A percentile compares a stretch with the other conserved stretches of the same genome.
phyloP scores from a whole-genome alignment of 2,113 vertebrate species.

The Lanius ludovicianus region DNA sequence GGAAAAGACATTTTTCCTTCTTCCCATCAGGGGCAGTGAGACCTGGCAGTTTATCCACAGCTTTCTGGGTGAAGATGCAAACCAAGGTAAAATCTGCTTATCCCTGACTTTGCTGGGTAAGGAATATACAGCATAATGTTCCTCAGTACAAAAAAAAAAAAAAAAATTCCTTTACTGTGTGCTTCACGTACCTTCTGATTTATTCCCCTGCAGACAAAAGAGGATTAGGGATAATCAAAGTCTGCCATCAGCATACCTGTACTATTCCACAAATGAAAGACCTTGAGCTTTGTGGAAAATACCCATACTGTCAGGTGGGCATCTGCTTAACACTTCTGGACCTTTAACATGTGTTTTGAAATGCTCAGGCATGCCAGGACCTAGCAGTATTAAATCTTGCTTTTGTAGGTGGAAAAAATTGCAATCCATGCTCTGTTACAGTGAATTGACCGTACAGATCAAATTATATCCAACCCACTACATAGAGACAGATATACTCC shows the following conservation, averaged over 20 bases:
- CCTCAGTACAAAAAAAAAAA: neutral
- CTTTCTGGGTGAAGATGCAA: neutral
- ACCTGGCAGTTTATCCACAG: neutral
- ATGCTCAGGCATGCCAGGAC: neutral
- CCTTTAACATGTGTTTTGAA: neutral
- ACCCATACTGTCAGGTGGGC: neutral
- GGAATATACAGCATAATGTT: neutral
- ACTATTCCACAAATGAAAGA: conserved; percentile 2
- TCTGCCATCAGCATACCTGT: neutral
- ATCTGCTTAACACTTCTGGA: neutral
- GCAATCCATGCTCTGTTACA: neutral
- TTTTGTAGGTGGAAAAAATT: conserved; percentile 21
- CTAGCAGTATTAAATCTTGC: neutral
- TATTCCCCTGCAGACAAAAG: conserved; percentile 15
- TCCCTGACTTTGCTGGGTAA: neutral
- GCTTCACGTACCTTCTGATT: neutral
- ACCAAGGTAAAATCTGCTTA: conserved; percentile 8
- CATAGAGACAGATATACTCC: neutral
- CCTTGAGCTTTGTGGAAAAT: conserved; percentile 16
- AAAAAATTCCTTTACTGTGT: neutral
- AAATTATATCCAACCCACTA: neutral
- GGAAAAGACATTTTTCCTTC: conserved; percentile 30
- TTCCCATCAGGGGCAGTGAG: neutral
- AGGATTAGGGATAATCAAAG: conserved; percentile 29
- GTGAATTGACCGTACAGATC: neutral